A percentile compares a stretch with the other conserved stretches of the same genome.
Conservation (phyloP, 37 sponge, comb jelly and placozoan species). For the Oscarella lobularis region DNA sequence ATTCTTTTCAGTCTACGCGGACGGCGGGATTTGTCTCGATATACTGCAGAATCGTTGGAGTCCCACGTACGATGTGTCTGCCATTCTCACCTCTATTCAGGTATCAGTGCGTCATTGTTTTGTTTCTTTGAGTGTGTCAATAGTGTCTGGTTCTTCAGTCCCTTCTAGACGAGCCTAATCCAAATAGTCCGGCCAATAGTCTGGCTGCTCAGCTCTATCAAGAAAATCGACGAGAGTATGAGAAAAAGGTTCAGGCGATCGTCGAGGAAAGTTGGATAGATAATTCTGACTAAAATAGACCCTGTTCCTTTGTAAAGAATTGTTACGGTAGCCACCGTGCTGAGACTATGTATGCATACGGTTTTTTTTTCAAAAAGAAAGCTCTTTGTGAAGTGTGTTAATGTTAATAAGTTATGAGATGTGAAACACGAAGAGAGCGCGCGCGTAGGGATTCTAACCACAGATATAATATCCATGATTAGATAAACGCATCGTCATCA, state of each 20-base stretch:
- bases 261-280: slow-evolving; percentile 98
- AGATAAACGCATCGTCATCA: too few species aligned
- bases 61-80: slow-evolving; percentile 99
- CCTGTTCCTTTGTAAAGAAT: too few species aligned
- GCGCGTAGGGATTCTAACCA: too few species aligned
- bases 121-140: neutral
- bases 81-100: slow-evolving; percentile 98
- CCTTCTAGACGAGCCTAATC: slow-evolving; percentile 97
- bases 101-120: slow-evolving; percentile 19
- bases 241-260: slow-evolving; percentile 89
- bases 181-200: slow-evolving; percentile 99
- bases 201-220: slow-evolving; percentile 98
- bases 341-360: too few species aligned
- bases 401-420: too few species aligned
- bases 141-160: slow-evolving; percentile 32
- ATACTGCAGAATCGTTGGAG: slow-evolving; percentile 99
- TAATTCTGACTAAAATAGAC: neutral
- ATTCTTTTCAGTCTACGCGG: slow-evolving; percentile 72
- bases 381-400: too few species aligned
- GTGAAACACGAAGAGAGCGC: too few species aligned
- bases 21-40: slow-evolving; percentile 98
- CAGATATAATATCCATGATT: too few species aligned
- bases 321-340: too few species aligned
- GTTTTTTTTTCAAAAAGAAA: too few species aligned
- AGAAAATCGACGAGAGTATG: slow-evolving; percentile 96